phyloP scores from a whole-genome alignment of 92 coral and sea anemone species.

The Micromussa lordhowensis region DNA sequence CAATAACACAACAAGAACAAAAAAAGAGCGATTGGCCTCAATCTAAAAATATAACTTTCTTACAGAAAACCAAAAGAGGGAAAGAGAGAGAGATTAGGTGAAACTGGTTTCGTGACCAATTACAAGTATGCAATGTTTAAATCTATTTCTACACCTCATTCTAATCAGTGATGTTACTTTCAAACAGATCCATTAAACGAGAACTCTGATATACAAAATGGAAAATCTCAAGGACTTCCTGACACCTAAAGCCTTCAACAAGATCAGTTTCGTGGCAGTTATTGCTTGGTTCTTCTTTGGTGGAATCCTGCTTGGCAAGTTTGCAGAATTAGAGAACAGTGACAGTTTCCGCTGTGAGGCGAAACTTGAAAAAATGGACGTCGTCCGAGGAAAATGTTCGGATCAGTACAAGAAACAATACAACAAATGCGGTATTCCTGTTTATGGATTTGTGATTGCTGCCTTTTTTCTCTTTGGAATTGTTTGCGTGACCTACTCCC shows the following conservation, averaged over 20 bases:
- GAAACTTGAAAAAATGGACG: not conserved
- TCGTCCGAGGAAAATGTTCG: conserved; percentile 24
- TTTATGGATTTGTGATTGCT: conserved; percentile 14
- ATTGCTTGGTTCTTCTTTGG: not conserved
- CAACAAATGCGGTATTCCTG: conserved; percentile 24
- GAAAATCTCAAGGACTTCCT: not conserved
- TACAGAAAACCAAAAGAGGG: too few species aligned
- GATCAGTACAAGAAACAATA: conserved; percentile 10
- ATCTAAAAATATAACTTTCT: too few species aligned
- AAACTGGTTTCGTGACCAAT: too few species aligned
- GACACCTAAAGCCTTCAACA: not conserved
- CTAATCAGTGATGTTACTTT: not conserved
- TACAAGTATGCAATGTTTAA: too few species aligned
- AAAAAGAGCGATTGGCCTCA: too few species aligned
- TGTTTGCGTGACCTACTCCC: conserved; percentile 16
- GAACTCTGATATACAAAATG: not conserved
- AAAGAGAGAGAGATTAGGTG: too few species aligned
- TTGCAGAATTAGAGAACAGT: conserved; percentile 10
- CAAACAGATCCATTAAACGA: not conserved
- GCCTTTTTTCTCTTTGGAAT: not conserved
- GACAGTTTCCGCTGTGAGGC: conserved; percentile 22
- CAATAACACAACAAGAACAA: too few species aligned
- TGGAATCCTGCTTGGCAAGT: not conserved
- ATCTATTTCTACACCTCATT: not conserved
- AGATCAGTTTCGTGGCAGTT: not conserved